Conservation (phyloP, 2,113 vertebrate species). For the Sapayoa aenigma region DNA sequence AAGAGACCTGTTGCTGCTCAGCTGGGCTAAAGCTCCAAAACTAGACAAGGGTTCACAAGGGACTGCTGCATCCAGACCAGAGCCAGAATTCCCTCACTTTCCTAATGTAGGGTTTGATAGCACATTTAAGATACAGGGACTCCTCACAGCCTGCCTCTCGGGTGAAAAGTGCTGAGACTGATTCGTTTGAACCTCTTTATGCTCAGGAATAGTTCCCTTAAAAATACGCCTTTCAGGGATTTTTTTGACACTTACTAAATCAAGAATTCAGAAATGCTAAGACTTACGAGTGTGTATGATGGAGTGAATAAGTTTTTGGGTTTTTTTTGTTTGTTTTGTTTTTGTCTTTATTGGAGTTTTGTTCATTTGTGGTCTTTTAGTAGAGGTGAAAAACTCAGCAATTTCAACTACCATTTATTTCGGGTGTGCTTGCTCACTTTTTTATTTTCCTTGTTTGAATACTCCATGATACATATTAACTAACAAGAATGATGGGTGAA, state of each 20-base stretch:
- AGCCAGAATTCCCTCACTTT: background rate
- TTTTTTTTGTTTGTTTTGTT: background rate
- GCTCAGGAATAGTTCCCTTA: background rate
- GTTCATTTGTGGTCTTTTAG: background rate
- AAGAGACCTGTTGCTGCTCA: background rate
- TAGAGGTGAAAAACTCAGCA: background rate
- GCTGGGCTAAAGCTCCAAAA: background rate
- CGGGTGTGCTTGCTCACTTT: background rate
- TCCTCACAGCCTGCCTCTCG: background rate
- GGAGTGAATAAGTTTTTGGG: background rate
- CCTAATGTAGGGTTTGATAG: background rate
- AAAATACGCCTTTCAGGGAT: background rate
- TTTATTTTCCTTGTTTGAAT: background rate
- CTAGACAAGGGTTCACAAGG: fast-evolving
- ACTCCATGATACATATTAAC: background rate
- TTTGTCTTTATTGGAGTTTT: background rate
- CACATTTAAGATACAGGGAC: background rate
- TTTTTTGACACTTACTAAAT: background rate
- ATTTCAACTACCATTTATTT: background rate
- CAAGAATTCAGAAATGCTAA: background rate
- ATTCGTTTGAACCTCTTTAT: background rate
- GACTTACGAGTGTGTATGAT: background rate
- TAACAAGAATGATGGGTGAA: background rate
- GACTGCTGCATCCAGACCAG: background rate
- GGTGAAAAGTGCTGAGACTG: background rate